Conservation (phyloP, 1,140 invertebrate genomes). For the Cecropterus lyciades region DNA sequence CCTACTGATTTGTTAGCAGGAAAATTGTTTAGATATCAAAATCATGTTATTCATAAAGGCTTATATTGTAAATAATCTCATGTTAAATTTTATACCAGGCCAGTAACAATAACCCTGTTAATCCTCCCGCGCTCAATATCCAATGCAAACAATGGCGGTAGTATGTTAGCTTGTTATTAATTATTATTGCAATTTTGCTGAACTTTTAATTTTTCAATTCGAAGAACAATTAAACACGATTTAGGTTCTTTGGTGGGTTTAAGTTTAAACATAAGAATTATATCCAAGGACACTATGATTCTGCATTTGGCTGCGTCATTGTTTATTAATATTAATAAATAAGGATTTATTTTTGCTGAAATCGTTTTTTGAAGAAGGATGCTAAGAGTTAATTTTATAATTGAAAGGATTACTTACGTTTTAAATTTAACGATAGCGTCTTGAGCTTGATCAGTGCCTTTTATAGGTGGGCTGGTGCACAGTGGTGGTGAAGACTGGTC, state of each 20-base stretch:
- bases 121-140: neutral
- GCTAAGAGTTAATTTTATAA: neutral
- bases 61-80: neutral
- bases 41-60: no score
- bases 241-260: neutral
- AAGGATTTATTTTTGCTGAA: neutral
- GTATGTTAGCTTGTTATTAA: neutral
- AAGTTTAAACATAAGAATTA: no score
- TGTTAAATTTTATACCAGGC: neutral
- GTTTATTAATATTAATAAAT: no score
- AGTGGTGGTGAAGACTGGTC: slow-evolving; percentile 71
- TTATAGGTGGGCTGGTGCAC: slow-evolving; percentile 72
- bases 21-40: no score
- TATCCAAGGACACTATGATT: no score
- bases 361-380: neutral
- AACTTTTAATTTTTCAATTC: neutral
- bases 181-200: neutral
- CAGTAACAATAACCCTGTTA: neutral
- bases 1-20: no score
- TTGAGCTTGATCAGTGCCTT: slow-evolving; percentile 60
- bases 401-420: slow-evolving; percentile 68
- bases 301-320: no score
- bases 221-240: neutral
- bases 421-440: slow-evolving; percentile 79
- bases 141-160: neutral